A percentile compares a stretch with the other conserved stretches of the same genome.
phyloP scores from a whole-genome alignment of 2,888 invertebrate genomes.

The Acholoe squamosa region DNA sequence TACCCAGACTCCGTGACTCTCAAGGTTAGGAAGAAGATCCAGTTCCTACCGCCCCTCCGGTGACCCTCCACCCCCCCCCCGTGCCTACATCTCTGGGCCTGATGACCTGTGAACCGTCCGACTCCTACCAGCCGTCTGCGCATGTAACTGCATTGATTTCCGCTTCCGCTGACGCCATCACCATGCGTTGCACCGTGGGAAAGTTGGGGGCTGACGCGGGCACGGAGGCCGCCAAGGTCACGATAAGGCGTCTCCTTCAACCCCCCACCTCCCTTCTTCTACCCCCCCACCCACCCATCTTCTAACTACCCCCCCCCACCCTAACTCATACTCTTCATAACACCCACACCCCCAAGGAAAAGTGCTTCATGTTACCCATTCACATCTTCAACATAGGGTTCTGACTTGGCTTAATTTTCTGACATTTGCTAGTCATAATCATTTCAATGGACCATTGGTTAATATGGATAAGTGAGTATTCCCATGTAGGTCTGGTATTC shows the following conservation, averaged over 20 bases:
- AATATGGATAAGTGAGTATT: too few species aligned
- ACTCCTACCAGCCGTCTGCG: slow-evolving; percentile 35
- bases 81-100: not conserved
- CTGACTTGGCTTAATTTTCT: too few species aligned
- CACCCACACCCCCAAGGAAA: too few species aligned
- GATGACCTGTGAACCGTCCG: not conserved
- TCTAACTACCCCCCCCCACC: not conserved
- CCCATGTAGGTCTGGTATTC: too few species aligned
- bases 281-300: not conserved
- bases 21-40: not conserved
- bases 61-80: slow-evolving; percentile 15
- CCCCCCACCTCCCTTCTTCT: not conserved
- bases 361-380: too few species aligned
- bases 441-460: too few species aligned
- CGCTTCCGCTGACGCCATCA: slow-evolving; percentile 26
- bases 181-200: slow-evolving; percentile 6
- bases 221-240: slow-evolving; percentile 4
- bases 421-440: too few species aligned
- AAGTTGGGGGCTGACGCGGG: slow-evolving; percentile 36
- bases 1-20: not conserved
- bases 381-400: too few species aligned
- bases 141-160: slow-evolving; percentile 55
- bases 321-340: not conserved
- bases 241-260: not conserved
- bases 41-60: not conserved